These are phyloP conservation scores for Zele albiditarsus DNA, from an alignment of 2,888 invertebrate species.

Conservation along the genomic window DNA sequence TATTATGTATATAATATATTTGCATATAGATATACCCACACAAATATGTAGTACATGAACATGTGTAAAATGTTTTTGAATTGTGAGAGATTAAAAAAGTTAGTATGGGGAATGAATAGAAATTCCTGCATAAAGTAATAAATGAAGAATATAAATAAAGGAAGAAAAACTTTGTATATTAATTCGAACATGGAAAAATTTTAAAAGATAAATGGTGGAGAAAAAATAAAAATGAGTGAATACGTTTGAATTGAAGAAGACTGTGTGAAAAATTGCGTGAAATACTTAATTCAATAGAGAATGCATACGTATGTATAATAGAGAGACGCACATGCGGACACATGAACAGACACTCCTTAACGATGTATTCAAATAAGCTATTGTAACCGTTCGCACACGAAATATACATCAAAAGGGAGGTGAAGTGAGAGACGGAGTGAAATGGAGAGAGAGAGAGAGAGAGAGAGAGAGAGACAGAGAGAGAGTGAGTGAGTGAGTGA, in stretches of 20 bases:
- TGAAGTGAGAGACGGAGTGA: conserved; percentile 40
- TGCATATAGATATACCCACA: background rate
- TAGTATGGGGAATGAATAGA: background rate
- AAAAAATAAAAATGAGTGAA: background rate
- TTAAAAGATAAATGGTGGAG: background rate
- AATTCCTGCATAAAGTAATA: background rate
- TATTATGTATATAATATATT: background rate
- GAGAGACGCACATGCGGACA: background rate
- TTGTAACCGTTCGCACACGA: conserved; percentile 60
- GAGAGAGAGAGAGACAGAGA: conserved; percentile 28
- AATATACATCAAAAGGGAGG: conserved; percentile 39
- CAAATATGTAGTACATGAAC: background rate
- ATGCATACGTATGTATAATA: conserved; percentile 21
- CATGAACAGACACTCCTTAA: conserved; percentile 41
- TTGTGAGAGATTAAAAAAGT: background rate
- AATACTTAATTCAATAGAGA: conserved; percentile 23
- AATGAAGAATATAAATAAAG: background rate
- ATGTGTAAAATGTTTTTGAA: background rate
- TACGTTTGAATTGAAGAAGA: background rate
- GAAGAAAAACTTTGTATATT: background rate
- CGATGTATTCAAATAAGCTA: conserved; percentile 68
- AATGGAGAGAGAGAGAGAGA: conserved; percentile 24
- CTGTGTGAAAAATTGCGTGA: background rate
- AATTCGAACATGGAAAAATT: background rate
- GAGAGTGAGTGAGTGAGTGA: conserved; percentile 38